Conservation (phyloP, 1,140 invertebrate species). For the Tetranychus urticae region DNA sequence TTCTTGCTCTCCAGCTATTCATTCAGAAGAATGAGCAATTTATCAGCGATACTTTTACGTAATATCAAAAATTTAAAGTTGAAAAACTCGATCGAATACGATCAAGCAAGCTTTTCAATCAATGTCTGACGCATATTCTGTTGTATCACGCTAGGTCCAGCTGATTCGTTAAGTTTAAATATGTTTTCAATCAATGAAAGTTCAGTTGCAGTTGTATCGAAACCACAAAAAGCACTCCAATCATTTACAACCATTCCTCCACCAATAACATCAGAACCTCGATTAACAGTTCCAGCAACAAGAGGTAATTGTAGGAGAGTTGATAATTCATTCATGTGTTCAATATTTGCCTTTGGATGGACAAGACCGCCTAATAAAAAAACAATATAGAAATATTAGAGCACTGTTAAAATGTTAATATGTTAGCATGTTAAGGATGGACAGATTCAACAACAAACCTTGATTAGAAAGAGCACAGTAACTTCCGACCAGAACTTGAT, state of each 20-base stretch:
- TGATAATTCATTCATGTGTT: slow-evolving; percentile 91
- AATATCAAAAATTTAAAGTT: background rate
- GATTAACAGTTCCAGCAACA: slow-evolving; percentile 83
- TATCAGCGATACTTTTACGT: too few relatives aligned
- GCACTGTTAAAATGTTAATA: background rate
- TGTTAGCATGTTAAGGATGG: background rate
- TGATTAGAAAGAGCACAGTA: slow-evolving; percentile 89
- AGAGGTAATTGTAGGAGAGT: slow-evolving; percentile 86
- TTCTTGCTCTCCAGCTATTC: too few relatives aligned
- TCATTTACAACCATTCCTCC: slow-evolving; percentile 94
- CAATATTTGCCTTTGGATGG: slow-evolving; percentile 77
- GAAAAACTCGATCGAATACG: background rate
- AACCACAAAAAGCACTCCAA: slow-evolving; percentile 86
- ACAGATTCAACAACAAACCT: slow-evolving; percentile 26
- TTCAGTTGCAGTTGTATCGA: slow-evolving; percentile 93
- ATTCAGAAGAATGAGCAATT: too few relatives aligned
- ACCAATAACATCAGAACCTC: slow-evolving; percentile 82
- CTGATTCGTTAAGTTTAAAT: slow-evolving; percentile 76
- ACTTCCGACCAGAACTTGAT: slow-evolving; percentile 79
- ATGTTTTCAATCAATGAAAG: slow-evolving; percentile 90
- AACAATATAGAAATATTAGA: background rate
- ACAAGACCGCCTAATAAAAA: slow-evolving; percentile 23
- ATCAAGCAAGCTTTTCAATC: slow-evolving; percentile 18
- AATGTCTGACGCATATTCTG: slow-evolving; percentile 13
- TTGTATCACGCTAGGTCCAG: slow-evolving; percentile 1